These are phyloP conservation scores for Coptodon rendalli DNA, from an alignment of 2,113 vertebrate species.

Conservation along the genomic window DNA sequence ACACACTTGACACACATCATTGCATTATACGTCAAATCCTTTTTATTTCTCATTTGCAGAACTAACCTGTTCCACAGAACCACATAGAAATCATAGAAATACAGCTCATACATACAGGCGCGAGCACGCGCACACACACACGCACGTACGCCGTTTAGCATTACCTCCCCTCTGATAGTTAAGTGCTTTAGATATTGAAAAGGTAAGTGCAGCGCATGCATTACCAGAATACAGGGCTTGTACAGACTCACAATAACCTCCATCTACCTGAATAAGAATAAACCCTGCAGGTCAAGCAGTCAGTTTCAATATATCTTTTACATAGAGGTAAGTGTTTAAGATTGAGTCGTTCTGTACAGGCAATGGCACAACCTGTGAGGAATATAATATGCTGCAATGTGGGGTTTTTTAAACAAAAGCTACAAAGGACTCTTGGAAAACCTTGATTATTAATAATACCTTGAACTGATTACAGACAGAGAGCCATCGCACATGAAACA, in stretches of 20 bases:
- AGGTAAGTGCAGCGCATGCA: constrained; percentile 34
- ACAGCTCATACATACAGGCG: constrained; percentile 17
- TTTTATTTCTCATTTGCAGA: constrained; percentile 50
- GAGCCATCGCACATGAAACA: neutral
- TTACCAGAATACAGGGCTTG: constrained; percentile 2
- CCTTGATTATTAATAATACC: neutral
- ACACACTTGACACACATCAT: constrained; percentile 4
- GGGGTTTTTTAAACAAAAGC: neutral
- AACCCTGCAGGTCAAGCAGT: neutral
- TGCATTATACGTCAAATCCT: constrained; percentile 31
- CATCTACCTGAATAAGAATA: neutral
- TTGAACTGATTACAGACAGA: neutral
- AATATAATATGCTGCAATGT: neutral
- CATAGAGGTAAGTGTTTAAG: neutral
- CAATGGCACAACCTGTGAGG: neutral
- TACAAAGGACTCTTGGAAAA: neutral
- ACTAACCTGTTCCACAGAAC: constrained; percentile 14
- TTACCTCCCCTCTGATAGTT: neutral
- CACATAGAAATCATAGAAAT: constrained; percentile 44
- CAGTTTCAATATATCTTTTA: neutral
- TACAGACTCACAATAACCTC: neutral
- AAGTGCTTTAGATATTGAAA: constrained; percentile 42
- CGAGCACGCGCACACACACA: neutral
- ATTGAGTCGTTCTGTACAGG: neutral
- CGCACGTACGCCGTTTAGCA: neutral